Conservation (phyloP, 2,113 vertebrate species). For the Pristiophorus japonicus region DNA sequence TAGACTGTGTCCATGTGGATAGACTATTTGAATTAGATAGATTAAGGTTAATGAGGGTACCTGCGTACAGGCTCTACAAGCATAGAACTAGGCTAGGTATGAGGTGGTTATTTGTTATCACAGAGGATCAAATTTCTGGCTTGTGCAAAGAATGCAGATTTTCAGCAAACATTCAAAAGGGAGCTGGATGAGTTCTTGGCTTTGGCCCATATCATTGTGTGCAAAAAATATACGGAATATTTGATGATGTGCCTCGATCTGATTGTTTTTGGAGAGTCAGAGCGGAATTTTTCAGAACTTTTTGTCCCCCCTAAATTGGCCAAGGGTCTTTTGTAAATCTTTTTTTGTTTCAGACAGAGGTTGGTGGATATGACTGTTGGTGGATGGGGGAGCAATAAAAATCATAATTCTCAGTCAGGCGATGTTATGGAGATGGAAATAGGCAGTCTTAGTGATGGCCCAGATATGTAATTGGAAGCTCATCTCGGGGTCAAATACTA, state of each 20-base stretch:
- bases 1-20: background rate
- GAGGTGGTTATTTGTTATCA: background rate
- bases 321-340: background rate
- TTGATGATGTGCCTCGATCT: background rate
- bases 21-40: background rate
- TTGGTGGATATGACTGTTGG: too few species aligned
- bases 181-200: background rate
- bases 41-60: background rate
- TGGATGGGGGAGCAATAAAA: background rate
- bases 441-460: background rate
- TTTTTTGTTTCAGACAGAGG: background rate
- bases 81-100: background rate
- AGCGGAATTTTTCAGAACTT: background rate
- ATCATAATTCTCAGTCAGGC: background rate
- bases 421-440: background rate
- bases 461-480: background rate
- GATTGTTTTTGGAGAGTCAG: background rate
- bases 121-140: background rate
- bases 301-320: background rate
- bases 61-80: background rate
- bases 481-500: background rate
- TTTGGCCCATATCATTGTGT: background rate
- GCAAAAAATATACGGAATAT: background rate
- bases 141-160: background rate
- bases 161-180: background rate